Percentiles rank a stretch among this genome's conserved stretches.
These are phyloP conservation scores for Lordiphosa mommai DNA, from an alignment of 1,140 invertebrate genomes.

Conservation along the genomic window DNA sequence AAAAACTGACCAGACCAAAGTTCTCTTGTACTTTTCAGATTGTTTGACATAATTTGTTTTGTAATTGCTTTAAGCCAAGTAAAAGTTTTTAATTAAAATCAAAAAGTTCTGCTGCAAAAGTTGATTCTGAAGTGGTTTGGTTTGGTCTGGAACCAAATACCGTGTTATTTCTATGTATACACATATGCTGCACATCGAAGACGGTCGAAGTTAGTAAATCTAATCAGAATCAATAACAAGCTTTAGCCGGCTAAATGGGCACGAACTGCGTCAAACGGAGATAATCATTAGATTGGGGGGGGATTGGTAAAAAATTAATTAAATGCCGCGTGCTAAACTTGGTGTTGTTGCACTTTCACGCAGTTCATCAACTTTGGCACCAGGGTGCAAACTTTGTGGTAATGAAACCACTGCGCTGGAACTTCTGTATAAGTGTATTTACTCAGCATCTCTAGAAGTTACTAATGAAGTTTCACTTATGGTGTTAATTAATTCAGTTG, in stretches of 20 bases:
- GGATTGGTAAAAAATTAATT: conserved; percentile 40
- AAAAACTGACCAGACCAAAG: conserved; percentile 7
- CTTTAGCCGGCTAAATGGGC: not conserved
- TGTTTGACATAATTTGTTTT: conserved; percentile 19
- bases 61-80: conserved; percentile 13
- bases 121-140: conserved; percentile 16
- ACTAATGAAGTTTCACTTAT: conserved; percentile 59
- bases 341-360: not conserved
- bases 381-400: too few species aligned
- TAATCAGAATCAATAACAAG: conserved; percentile 37
- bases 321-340: too few species aligned
- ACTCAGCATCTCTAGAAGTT: conserved; percentile 17
- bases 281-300: conserved; percentile 3
- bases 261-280: conserved; percentile 24
- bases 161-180: too few species aligned
- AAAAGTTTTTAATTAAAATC: conserved; percentile 61
- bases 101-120: conserved; percentile 23
- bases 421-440: not conserved
- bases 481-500: conserved; percentile 61
- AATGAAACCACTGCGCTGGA: too few species aligned
- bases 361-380: too few species aligned
- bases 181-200: not conserved
- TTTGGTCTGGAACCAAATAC: not conserved
- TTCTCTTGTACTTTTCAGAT: conserved; percentile 5
- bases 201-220: conserved; percentile 15